phyloP scores from a whole-genome alignment of 2,888 invertebrate genomes.

The Chouioia cunea region DNA sequence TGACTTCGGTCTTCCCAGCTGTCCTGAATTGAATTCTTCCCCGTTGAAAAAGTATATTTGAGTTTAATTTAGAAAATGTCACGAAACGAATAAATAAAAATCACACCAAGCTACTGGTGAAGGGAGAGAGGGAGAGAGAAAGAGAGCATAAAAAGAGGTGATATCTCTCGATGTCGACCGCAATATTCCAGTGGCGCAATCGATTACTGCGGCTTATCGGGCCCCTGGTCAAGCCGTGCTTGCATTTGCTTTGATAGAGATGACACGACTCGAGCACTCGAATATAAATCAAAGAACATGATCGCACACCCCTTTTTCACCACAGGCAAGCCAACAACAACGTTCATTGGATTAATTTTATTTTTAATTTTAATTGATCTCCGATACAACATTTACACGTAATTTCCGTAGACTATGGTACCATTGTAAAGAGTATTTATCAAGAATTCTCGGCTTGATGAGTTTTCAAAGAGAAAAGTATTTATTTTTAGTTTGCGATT shows the following conservation, averaged over 20 bases:
- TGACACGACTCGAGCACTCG: conserved; percentile 26
- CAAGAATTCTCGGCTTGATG: too few species aligned
- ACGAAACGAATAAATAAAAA: too few species aligned
- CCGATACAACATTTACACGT: too few species aligned
- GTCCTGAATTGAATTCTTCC: too few species aligned
- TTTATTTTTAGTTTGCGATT: too few species aligned
- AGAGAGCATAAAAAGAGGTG: neutral
- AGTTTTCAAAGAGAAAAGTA: too few species aligned
- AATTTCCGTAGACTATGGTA: too few species aligned
- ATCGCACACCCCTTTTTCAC: neutral
- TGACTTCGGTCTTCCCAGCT: too few species aligned
- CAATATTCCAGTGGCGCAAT: conserved; percentile 11
- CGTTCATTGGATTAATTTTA: neutral
- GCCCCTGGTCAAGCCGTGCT: neutral
- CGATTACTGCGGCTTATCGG: conserved; percentile 33
- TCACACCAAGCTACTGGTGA: neutral
- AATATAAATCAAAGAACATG: conserved; percentile 29
- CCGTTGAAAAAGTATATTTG: too few species aligned
- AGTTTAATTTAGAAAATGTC: too few species aligned
- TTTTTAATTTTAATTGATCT: neutral
- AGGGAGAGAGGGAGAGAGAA: conserved; percentile 15
- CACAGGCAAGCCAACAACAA: neutral
- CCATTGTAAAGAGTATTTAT: too few species aligned
- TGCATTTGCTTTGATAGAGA: conserved; percentile 34
- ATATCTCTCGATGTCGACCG: conserved; percentile 22